A percentile compares a stretch with the other conserved stretches of the same genome.
Evolutionary conservation across 2,888 invertebrate species (phyloP).

Genomic region (Thumatha senex): DNA sequence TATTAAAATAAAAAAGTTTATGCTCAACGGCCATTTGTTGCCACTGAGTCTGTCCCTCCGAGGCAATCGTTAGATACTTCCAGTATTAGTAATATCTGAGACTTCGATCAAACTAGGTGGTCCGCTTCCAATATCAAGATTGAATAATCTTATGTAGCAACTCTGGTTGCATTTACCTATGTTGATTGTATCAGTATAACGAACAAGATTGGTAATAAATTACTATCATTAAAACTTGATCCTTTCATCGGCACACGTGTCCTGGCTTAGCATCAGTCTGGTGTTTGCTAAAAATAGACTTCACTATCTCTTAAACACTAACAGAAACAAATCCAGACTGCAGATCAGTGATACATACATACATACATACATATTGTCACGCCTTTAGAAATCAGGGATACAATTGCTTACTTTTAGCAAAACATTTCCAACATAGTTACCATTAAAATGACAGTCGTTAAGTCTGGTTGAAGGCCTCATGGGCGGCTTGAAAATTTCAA

Average conservation of each 20-base stretch:
- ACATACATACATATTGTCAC: too few relatives aligned
- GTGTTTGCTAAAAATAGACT: slow-evolving; percentile 46
- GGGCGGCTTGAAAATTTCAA: too few relatives aligned
- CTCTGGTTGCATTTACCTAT: slow-evolving; percentile 32
- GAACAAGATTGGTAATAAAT: slow-evolving; percentile 10
- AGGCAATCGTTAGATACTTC: too few relatives aligned
- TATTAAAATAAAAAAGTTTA: background rate
- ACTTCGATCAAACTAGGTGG: slow-evolving; percentile 32
- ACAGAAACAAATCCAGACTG: too few relatives aligned
- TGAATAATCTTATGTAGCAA: slow-evolving; percentile 29
- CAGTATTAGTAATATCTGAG: slow-evolving; percentile 1
- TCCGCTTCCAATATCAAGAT: slow-evolving; percentile 21
- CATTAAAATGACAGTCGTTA: too few relatives aligned
- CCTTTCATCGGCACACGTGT: slow-evolving; percentile 2
- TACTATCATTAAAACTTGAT: slow-evolving; percentile 6
- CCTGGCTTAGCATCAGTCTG: background rate
- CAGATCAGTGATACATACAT: too few relatives aligned
- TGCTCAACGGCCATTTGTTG: background rate
- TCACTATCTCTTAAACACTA: slow-evolving; percentile 17
- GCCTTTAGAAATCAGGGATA: too few relatives aligned
- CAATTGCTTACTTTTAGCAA: too few relatives aligned
- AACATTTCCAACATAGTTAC: too few relatives aligned
- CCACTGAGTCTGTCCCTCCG: too few relatives aligned
- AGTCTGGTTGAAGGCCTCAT: too few relatives aligned
- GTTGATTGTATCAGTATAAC: slow-evolving; percentile 18